These are phyloP conservation scores for Mesocricetus auratus DNA, from an alignment of 2,113 vertebrate species.

Conservation along the genomic window DNA sequence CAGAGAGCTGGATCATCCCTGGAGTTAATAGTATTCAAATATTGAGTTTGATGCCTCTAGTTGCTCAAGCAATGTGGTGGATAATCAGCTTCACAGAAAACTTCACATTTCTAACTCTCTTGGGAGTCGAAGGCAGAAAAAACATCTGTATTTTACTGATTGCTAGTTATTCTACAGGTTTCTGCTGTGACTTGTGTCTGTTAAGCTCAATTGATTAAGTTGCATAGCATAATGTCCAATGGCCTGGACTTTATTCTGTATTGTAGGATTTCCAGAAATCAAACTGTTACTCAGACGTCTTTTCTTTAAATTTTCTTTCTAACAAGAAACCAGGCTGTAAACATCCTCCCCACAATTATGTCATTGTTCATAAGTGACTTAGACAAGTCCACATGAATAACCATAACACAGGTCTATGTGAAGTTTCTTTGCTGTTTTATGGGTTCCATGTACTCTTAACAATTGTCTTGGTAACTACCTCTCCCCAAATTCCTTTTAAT, in stretches of 20 bases:
- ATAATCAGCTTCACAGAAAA: not conserved
- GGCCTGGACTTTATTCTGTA: not conserved
- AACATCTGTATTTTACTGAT: not conserved
- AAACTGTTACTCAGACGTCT: not conserved
- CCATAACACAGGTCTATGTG: not conserved
- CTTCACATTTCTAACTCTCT: not conserved
- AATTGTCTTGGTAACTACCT: not conserved
- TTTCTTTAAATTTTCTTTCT: not conserved
- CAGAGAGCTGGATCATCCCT: not conserved
- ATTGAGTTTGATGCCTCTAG: not conserved
- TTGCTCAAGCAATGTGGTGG: not conserved
- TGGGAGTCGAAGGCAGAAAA: not conserved
- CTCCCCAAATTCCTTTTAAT: not conserved
- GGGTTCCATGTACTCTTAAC: not conserved
- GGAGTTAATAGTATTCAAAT: not conserved
- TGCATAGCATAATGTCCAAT: not conserved
- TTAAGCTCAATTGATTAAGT: not conserved
- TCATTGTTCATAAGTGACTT: not conserved
- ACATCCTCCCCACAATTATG: not conserved
- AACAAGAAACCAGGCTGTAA: not conserved
- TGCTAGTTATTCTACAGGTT: not conserved
- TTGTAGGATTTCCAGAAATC: not conserved
- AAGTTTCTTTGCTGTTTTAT: not conserved
- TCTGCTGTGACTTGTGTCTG: not conserved
- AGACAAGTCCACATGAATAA: not conserved